Evolutionary conservation across 92 coral and sea anemone species (phyloP).

Genomic region (Parazoanthus atlanticus): DNA sequence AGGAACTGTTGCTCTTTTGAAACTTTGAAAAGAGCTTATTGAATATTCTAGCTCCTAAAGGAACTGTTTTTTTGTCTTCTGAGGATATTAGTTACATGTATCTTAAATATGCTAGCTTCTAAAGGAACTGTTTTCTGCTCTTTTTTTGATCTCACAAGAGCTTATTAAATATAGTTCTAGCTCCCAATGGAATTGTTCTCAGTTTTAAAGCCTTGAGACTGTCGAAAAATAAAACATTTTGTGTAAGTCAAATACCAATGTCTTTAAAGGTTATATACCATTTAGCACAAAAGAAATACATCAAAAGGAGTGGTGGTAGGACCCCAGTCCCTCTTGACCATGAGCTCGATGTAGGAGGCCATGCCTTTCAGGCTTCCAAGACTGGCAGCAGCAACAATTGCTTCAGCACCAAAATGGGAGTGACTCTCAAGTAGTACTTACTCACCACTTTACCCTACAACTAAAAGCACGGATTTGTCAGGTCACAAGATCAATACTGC

Average conservation of each 20-base stretch:
- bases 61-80: neutral
- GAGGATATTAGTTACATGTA: too few relatives aligned
- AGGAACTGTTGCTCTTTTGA: too few relatives aligned
- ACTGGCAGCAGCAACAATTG: slow-evolving; percentile 39
- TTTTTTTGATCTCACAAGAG: too few relatives aligned
- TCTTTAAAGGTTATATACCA: too few relatives aligned
- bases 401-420: slow-evolving; percentile 45
- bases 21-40: neutral
- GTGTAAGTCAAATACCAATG: too few relatives aligned
- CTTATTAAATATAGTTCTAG: too few relatives aligned
- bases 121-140: neutral
- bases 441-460: slow-evolving; percentile 34
- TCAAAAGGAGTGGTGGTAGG: slow-evolving; percentile 46
- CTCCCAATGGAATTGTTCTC: too few relatives aligned
- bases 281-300: slow-evolving; percentile 5
- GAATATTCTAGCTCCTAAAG: neutral
- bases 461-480: slow-evolving; percentile 46
- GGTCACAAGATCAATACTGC: slow-evolving; percentile 52
- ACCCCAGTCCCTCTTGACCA: slow-evolving; percentile 54
- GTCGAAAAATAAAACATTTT: too few relatives aligned
- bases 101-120: too few relatives aligned
- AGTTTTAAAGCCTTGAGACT: too few relatives aligned
- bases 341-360: slow-evolving; percentile 35
- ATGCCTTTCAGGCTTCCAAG: slow-evolving; percentile 17
- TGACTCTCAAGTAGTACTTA: slow-evolving; percentile 52